phyloP scores from a whole-genome alignment of 1,140 invertebrate genomes.

The Atopsyche davidsoni region DNA sequence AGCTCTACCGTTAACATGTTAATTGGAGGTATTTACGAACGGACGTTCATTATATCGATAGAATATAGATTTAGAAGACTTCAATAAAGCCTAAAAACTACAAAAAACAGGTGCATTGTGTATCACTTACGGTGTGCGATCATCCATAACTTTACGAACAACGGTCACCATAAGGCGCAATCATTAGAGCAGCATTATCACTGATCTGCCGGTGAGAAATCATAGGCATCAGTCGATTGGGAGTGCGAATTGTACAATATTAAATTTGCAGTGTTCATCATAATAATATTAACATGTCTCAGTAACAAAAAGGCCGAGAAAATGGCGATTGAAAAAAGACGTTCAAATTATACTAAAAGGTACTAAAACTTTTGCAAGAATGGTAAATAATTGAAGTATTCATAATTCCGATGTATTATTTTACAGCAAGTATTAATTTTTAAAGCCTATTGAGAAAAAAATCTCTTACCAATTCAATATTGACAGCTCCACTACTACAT shows the following conservation, averaged over 20 bases:
- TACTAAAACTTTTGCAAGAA: no score
- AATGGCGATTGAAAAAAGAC: conserved; percentile 18
- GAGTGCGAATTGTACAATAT: neutral
- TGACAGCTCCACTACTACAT: conserved; percentile 23
- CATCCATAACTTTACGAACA: conserved; percentile 29
- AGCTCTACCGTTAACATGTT: no score
- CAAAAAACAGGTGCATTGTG: conserved; percentile 14
- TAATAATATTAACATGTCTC: conserved; percentile 15
- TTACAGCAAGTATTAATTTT: no score
- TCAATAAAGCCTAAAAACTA: neutral
- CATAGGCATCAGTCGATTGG: conserved; percentile 11
- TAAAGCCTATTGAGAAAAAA: neutral
- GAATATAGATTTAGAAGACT: no score
- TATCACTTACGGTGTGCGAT: conserved; percentile 30
- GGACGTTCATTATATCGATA: no score
- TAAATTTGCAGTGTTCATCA: conserved; percentile 4
- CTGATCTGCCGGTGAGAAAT: conserved; percentile 16
- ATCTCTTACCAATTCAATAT: conserved; percentile 21
- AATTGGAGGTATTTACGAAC: no score
- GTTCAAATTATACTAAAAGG: no score
- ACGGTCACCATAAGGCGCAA: conserved; percentile 27
- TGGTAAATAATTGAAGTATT: neutral
- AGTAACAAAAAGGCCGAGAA: conserved; percentile 12
- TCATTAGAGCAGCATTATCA: conserved; percentile 22
- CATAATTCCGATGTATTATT: neutral